These are phyloP conservation scores for Penaeus japonicus DNA, from an alignment of 1,140 invertebrate species.

Conservation along the genomic window DNA sequence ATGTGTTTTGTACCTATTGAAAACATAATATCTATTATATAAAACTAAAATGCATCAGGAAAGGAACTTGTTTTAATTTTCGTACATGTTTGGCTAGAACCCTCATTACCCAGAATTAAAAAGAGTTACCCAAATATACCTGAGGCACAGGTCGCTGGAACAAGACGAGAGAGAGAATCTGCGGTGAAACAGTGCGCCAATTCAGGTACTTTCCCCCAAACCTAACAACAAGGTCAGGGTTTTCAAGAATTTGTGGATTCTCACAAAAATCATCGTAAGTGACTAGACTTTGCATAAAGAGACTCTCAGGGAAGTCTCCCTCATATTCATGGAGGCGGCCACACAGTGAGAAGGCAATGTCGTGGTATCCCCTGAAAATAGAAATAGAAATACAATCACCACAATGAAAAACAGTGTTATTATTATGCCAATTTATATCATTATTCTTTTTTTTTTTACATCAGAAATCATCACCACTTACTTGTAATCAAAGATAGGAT, in stretches of 20 bases:
- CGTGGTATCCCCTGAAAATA: constrained; percentile 66
- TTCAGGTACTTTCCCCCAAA: constrained; percentile 88
- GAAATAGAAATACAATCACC: constrained; percentile 49
- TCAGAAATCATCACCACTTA: constrained; percentile 61
- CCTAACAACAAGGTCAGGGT: constrained; percentile 87
- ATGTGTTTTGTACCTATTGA: no score
- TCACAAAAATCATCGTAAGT: constrained; percentile 82
- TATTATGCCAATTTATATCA: background rate
- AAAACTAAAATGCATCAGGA: background rate
- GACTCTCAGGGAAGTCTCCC: constrained; percentile 68
- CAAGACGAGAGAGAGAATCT: constrained; percentile 82
- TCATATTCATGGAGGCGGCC: constrained; percentile 75
- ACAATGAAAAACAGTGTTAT: background rate
- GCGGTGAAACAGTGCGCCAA: constrained; percentile 86
- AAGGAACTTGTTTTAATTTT: background rate
- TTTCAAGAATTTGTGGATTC: constrained; percentile 79
- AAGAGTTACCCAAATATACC: constrained; percentile 51
- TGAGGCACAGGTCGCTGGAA: constrained; percentile 83
- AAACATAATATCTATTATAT: no score
- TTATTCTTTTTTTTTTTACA: background rate
- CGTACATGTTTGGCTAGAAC: background rate
- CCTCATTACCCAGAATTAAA: background rate
- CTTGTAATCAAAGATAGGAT: constrained; percentile 69
- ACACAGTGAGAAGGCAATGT: constrained; percentile 80
- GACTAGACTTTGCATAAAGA: constrained; percentile 79